Base-by-base conservation (phyloP, 1,140 invertebrate genomes). In the Papilio helenus region DNA sequence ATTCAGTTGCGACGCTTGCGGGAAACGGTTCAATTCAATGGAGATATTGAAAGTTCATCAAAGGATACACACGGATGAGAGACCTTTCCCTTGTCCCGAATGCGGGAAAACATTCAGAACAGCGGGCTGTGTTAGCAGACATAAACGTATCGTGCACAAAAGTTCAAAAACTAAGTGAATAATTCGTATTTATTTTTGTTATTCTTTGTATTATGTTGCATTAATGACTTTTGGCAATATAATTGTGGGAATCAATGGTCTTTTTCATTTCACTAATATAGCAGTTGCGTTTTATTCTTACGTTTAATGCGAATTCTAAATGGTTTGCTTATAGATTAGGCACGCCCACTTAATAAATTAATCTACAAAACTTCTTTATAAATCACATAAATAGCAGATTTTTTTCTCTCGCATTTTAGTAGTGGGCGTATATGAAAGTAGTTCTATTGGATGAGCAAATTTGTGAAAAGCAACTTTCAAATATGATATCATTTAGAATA, bases 31-130 rank as follows among this genome's bases (percentile, higher is more conserved):
- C 76, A 95, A 95, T 72, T 91, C 93, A 1, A 81, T 92, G 49
- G 94, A 95, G 34, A 93, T 95, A n/a, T 82, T 98, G 29, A 96
- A 96, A 80, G 95, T 97, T 2, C 98, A 98, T 85, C 96, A 97
- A 85, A 95, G 97, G 51, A 97, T 96, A 26, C 97, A 98, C 87
- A 97, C 96, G 0, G 96, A 96, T 42, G 95, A 96, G 82, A 86
- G 96, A 42, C 96, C 96, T 0, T 97, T 96, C 85, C 87, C 91
- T 20, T 96, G 96, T 85, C 85, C 92, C 3, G 90, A 95, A 20
- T 96, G 96, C 82, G 91, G 92, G 0, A 96, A 95, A 84, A 89
- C 91, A 0, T 95, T 95, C 81, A 81, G 92, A 7, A 95, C 93
- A 0, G 91, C 91, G 4, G 94, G 94, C 10, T 95, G 94, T 77